phyloP scores from a whole-genome alignment of 2,888 invertebrate genomes.

The Xanthorhoe designata region DNA sequence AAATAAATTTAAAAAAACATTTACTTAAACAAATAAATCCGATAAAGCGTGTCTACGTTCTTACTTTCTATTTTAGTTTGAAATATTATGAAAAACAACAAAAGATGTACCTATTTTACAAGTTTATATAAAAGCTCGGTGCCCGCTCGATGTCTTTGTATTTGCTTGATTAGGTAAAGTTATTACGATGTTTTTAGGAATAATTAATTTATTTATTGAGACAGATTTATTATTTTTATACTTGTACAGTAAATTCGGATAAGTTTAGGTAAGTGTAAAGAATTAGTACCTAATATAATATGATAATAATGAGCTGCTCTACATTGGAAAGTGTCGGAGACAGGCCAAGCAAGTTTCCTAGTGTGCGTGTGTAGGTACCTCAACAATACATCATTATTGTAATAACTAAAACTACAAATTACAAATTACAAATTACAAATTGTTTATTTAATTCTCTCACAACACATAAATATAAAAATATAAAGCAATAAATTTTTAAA shows the following conservation, averaged over 20 bases:
- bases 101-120: too few relatives aligned
- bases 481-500: too few relatives aligned
- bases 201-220: conserved; percentile 22
- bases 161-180: not conserved
- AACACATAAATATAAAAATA: too few relatives aligned
- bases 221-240: conserved; percentile 30
- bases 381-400: too few relatives aligned
- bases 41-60: too few relatives aligned
- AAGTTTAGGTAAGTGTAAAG: not conserved
- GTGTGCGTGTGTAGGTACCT: not conserved
- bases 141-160: not conserved
- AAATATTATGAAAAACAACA: too few relatives aligned
- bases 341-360: not conserved
- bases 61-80: too few relatives aligned
- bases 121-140: not conserved
- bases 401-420: too few relatives aligned
- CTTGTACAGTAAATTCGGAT: conserved; percentile 19
- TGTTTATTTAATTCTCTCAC: too few relatives aligned
- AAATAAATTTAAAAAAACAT: too few relatives aligned
- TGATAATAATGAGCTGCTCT: not conserved
- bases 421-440: too few relatives aligned
- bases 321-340: not conserved
- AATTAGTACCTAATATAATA: not conserved
- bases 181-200: conserved; percentile 4
- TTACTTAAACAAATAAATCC: too few relatives aligned